phyloP scores from a whole-genome alignment of 1,140 invertebrate genomes.

The Drosophila equinoxialis region DNA sequence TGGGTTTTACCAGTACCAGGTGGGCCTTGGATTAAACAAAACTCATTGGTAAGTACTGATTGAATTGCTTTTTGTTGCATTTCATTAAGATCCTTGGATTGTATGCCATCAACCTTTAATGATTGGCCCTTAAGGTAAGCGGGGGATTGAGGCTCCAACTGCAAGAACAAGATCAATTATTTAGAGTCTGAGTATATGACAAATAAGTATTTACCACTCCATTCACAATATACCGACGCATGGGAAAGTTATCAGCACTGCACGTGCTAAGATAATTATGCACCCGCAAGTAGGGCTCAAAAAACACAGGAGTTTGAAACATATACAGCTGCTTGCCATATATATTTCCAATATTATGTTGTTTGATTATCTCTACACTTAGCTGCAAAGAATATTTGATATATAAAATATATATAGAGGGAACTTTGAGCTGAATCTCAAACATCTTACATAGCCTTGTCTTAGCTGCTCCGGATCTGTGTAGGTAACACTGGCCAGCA shows the following conservation, averaged over 20 bases:
- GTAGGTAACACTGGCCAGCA: constrained; percentile 87
- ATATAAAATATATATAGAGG: neutral
- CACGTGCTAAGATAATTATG: constrained; percentile 86
- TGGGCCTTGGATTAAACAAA: constrained; percentile 90
- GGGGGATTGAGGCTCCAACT: constrained; percentile 39
- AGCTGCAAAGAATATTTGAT: constrained; percentile 71
- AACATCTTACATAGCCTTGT: constrained; percentile 84
- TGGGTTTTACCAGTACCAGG: constrained; percentile 93
- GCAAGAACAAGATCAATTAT: neutral
- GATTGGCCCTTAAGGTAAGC: constrained; percentile 28
- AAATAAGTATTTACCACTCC: constrained; percentile 80
- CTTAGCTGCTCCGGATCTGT: constrained; percentile 84
- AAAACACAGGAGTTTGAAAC: constrained; percentile 88
- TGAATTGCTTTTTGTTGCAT: constrained; percentile 86
- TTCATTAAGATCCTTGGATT: constrained; percentile 58
- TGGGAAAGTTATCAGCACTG: constrained; percentile 84
- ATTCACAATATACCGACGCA: constrained; percentile 87
- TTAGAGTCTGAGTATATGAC: neutral
- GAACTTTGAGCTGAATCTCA: neutral
- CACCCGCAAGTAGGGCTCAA: constrained; percentile 88
- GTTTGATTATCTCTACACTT: constrained; percentile 83
- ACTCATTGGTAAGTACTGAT: constrained; percentile 86
- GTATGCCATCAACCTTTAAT: constrained; percentile 19
- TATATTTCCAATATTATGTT: constrained; percentile 79
- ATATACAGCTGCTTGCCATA: constrained; percentile 84